A percentile compares a stretch with the other conserved stretches of the same genome.
Evolutionary conservation across 2,888 invertebrate species (phyloP).

Genomic region (Cylindroiulus punctatus): DNA sequence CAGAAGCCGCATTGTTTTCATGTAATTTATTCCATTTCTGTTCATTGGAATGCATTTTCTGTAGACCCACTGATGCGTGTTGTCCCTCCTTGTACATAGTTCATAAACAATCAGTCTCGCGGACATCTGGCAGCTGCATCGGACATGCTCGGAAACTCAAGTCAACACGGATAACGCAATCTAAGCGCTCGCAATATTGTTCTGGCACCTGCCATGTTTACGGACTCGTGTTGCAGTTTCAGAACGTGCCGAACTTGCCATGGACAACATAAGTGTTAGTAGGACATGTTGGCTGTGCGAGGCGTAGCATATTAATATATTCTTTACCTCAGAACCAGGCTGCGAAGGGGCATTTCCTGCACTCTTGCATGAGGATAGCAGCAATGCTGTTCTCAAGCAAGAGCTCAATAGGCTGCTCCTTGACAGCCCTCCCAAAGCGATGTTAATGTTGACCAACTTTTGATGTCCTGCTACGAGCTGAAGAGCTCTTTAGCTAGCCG

Average conservation of each 20-base stretch:
- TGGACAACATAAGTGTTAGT: too few species aligned
- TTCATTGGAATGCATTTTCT: conserved; percentile 30
- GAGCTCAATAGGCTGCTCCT: not conserved
- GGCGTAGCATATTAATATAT: not conserved
- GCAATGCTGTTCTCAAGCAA: not conserved
- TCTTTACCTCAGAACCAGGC: not conserved
- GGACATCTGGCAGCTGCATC: too few species aligned
- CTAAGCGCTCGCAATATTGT: too few species aligned
- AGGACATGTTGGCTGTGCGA: not conserved
- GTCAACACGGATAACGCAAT: too few species aligned
- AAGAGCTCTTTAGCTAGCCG: not conserved
- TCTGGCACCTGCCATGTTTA: not conserved
- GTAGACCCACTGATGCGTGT: conserved; percentile 3
- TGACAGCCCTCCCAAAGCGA: not conserved
- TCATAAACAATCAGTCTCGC: too few species aligned
- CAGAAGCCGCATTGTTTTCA: conserved; percentile 40
- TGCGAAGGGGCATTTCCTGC: not conserved
- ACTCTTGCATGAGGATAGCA: not conserved
- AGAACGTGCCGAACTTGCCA: not conserved
- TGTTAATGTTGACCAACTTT: not conserved
- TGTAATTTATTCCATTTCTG: conserved; percentile 45
- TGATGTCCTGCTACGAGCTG: not conserved
- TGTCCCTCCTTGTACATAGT: not conserved
- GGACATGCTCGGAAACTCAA: too few species aligned
- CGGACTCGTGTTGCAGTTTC: not conserved